A percentile compares a stretch with the other conserved stretches of the same genome.
Evolutionary conservation across 2,113 vertebrate species (phyloP).

Genomic region (Muntiacus reevesi): DNA sequence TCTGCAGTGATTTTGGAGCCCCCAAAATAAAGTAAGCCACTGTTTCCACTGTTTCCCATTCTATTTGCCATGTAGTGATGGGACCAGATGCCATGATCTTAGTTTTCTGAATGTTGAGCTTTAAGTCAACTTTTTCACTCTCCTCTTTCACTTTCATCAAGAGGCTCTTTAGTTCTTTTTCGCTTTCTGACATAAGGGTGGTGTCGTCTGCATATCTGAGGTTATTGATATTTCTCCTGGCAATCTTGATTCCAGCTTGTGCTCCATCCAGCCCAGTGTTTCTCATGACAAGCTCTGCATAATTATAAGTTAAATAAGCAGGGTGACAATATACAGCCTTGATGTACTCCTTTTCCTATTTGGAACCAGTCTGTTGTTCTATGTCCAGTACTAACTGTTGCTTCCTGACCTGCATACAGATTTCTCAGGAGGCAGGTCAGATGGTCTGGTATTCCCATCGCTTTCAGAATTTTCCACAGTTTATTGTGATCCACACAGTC

Average conservation of each 20-base stretch:
- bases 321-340: background rate
- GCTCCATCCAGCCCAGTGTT: background rate
- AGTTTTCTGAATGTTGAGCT: background rate
- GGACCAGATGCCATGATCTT: background rate
- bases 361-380: background rate
- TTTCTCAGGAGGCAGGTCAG: background rate
- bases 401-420: background rate
- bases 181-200: background rate
- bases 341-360: background rate
- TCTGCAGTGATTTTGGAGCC: background rate
- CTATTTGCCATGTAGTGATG: background rate
- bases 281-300: background rate
- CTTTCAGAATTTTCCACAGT: background rate
- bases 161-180: background rate
- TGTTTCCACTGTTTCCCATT: background rate
- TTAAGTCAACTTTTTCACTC: background rate
- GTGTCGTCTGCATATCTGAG: background rate
- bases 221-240: background rate
- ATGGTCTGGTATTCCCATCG: background rate
- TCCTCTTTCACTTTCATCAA: background rate
- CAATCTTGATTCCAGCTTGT: background rate
- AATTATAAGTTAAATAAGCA: background rate
- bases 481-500: background rate
- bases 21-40: background rate
- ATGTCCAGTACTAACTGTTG: background rate